Evolutionary conservation across 2,113 vertebrate genomes (phyloP).

Genomic region (Zosterops pallidus): DNA sequence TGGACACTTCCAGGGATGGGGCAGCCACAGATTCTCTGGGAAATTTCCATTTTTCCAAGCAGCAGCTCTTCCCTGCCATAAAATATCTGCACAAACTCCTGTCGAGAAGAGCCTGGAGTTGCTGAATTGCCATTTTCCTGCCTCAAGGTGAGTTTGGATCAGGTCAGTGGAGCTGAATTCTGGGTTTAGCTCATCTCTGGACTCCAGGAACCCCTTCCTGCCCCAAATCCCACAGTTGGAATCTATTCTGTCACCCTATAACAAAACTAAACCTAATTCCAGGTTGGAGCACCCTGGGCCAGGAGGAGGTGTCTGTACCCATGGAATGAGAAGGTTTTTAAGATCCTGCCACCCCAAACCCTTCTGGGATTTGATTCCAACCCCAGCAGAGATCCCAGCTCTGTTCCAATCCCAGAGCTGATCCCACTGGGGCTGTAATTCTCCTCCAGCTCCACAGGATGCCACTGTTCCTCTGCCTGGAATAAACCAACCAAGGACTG

Average conservation of each 20-base stretch:
- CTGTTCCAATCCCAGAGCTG: not conserved
- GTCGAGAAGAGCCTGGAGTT: not conserved
- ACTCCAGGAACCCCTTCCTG: not conserved
- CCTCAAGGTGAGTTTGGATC: not conserved
- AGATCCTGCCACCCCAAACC: not conserved
- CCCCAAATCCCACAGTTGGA: not conserved
- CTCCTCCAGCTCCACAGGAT: not conserved
- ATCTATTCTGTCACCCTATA: rapidly evolving
- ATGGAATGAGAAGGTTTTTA: not conserved
- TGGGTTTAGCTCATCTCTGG: not conserved
- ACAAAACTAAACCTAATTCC: not conserved
- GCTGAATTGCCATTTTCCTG: not conserved
- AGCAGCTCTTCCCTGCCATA: not conserved
- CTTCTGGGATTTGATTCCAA: not conserved
- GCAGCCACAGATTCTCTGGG: rapidly evolving
- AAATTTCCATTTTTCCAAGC: not conserved
- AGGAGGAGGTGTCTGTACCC: not conserved
- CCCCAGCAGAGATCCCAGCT: not conserved
- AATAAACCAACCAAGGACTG: not conserved
- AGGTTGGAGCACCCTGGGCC: not conserved
- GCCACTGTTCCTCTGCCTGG: not conserved
- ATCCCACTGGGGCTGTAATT: not conserved
- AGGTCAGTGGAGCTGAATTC: rapidly evolving
- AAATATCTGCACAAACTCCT: rapidly evolving
- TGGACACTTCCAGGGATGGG: not conserved